These are phyloP conservation scores for Saturnia japonica DNA, from an alignment of 2,888 invertebrate genomes.

Conservation along the genomic window DNA sequence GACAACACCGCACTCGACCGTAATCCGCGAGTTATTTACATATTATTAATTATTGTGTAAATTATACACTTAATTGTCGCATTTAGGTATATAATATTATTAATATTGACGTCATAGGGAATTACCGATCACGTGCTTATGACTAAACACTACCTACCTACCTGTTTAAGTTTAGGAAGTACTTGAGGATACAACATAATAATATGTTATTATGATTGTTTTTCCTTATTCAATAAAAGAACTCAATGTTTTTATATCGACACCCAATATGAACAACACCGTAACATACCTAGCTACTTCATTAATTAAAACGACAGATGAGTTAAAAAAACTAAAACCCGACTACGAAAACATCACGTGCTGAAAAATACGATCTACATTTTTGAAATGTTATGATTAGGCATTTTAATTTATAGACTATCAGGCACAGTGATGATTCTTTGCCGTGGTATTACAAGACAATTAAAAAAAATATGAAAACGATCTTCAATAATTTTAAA, in stretches of 20 bases:
- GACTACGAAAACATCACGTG: no score
- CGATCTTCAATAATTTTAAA: no score
- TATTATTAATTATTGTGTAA: slow-evolving; percentile 33
- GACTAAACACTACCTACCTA: slow-evolving; percentile 8
- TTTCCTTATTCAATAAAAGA: slow-evolving; percentile 7
- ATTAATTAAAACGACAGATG: no score
- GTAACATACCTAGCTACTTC: no score
- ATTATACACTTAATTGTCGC: background rate
- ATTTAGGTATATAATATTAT: slow-evolving; percentile 20
- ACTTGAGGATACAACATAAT: background rate
- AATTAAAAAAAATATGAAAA: no score
- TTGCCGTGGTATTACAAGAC: no score
- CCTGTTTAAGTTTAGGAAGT: slow-evolving; percentile 10
- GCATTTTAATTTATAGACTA: no score
- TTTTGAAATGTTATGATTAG: no score
- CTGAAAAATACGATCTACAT: no score
- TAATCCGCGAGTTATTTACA: slow-evolving; percentile 42
- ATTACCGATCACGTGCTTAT: slow-evolving; percentile 3
- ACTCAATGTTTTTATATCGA: background rate
- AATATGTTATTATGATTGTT: background rate
- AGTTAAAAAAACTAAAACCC: no score
- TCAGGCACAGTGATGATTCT: no score
- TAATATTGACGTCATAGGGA: slow-evolving; percentile 27
- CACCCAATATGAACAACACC: no score
- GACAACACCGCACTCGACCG: slow-evolving; percentile 44